A percentile compares a stretch with the other conserved stretches of the same genome.
Evolutionary conservation across 2,888 invertebrate genomes (phyloP).

Genomic region (Eilema griseolum): DNA sequence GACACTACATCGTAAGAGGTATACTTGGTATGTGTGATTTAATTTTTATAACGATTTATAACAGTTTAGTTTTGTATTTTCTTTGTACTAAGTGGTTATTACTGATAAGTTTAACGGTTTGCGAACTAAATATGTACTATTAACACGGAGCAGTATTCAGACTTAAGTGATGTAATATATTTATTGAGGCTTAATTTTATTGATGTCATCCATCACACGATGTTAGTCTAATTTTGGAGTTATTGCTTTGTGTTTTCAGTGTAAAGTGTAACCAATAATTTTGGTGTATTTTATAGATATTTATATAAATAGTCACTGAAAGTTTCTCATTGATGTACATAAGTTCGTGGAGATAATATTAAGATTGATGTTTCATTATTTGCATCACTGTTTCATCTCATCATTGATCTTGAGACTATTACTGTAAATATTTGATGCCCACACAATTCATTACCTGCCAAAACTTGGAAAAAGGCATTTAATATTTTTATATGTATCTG

Average conservation of each 20-base stretch:
- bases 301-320: constrained; percentile 62
- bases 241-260: constrained; percentile 51
- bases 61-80: constrained; percentile 67
- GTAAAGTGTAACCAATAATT: constrained; percentile 63
- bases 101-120: constrained; percentile 65
- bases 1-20: constrained; percentile 67
- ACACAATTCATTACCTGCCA: constrained; percentile 75
- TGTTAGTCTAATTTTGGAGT: constrained; percentile 38
- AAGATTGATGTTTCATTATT: constrained; percentile 68
- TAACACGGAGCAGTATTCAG: constrained; percentile 73
- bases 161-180: constrained; percentile 73
- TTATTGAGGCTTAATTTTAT: constrained; percentile 74
- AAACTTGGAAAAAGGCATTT: constrained; percentile 76
- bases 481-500: constrained; percentile 85
- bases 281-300: constrained; percentile 74
- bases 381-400: constrained; percentile 56
- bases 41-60: constrained; percentile 71
- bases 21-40: constrained; percentile 76
- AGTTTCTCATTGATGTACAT: constrained; percentile 71
- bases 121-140: constrained; percentile 59
- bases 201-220: constrained; percentile 33
- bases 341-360: constrained; percentile 58
- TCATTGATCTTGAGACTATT: constrained; percentile 61
- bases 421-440: constrained; percentile 76
- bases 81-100: constrained; percentile 62